phyloP scores from a whole-genome alignment of 1,140 invertebrate species.

The Pristionchus pacificus region DNA sequence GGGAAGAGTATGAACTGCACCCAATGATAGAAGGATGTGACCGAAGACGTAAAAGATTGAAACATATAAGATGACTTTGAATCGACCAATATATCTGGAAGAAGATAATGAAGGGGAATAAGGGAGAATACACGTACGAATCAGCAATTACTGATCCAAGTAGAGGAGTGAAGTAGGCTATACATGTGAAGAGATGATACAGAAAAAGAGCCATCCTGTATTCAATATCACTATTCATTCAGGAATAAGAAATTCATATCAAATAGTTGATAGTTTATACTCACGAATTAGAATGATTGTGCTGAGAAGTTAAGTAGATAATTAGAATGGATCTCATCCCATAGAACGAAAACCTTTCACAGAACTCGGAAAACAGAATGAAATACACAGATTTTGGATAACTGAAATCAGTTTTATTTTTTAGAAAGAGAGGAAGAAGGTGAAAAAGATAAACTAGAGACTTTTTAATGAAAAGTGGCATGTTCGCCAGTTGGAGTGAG shows the following conservation, averaged over 20 bases:
- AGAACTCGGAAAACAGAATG: conserved; percentile 90
- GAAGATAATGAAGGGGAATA: conserved; percentile 19
- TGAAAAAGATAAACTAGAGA: too few relatives aligned
- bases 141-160: conserved; percentile 83
- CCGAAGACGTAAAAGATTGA: conserved; percentile 84
- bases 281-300: too few relatives aligned
- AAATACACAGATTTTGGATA: conserved; percentile 81
- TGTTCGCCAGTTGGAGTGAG: not conserved
- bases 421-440: too few relatives aligned
- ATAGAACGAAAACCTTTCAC: conserved; percentile 91
- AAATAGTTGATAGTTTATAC: too few relatives aligned
- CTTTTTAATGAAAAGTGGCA: too few relatives aligned
- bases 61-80: conserved; percentile 59
- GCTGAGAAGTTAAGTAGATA: too few relatives aligned
- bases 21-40: conserved; percentile 75
- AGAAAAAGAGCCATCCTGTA: conserved; percentile 68
- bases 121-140: conserved; percentile 60
- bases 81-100: conserved; percentile 67
- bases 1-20: conserved; percentile 61
- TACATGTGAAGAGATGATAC: conserved; percentile 76
- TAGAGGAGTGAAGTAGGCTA: conserved; percentile 83
- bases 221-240: too few relatives aligned
- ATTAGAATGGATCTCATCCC: conserved; percentile 70
- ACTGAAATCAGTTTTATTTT: conserved; percentile 12
- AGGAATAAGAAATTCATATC: too few relatives aligned